Evolutionary conservation across 2,888 invertebrate species (phyloP), one percentile per base, ranked within the genome.

Genomic region (Erebia ligea): DNA sequence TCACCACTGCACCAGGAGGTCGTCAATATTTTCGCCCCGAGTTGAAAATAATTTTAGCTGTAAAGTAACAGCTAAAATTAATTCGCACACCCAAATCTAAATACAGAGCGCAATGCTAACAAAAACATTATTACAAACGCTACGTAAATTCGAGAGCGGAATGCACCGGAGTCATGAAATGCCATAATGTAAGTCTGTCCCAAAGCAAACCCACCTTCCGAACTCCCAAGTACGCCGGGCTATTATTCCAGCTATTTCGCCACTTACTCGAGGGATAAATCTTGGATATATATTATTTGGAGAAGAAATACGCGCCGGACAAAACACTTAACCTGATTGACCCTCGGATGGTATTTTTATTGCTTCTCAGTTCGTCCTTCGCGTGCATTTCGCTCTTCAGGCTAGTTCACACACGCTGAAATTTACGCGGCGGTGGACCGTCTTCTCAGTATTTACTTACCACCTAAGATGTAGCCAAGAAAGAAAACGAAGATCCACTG

Each of bases 301-400:
- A 82, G 74, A 76, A 73, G 76, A 81, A 67, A 84, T 81, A 79
- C 80, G 78, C 83, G 77, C 78, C 85, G 87, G 87, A 86, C 87
- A 85, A 82, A 84, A 87, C 89, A 88, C 89, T 89, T 87, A 87
- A 86, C 88, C 86, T 88, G 88, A 89, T 89, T 89, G 89, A 89
- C 89, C 89, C 86, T 82, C 75, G 81, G 80, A 73, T 79, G 88
- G 89, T 88, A 89, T 89, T 89, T 89, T 88, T 89, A 89, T 89
- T 89, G 87, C 88, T 80, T 85, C 78, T 80, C 80, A 73, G 79
- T 81, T 79, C 75, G 80, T 80, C 79, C 82, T 82, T 82, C 75
- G 67, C 65, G 73, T 75, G 71, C 71, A 73, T 72, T 70, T 69
- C 2, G 19, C 17, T 54, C 10, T 54, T 10, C 11, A 3, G 19